These are phyloP conservation scores for Ptilorrhoa leucosticta DNA, from an alignment of 2,113 vertebrate genomes.

Conservation along the genomic window DNA sequence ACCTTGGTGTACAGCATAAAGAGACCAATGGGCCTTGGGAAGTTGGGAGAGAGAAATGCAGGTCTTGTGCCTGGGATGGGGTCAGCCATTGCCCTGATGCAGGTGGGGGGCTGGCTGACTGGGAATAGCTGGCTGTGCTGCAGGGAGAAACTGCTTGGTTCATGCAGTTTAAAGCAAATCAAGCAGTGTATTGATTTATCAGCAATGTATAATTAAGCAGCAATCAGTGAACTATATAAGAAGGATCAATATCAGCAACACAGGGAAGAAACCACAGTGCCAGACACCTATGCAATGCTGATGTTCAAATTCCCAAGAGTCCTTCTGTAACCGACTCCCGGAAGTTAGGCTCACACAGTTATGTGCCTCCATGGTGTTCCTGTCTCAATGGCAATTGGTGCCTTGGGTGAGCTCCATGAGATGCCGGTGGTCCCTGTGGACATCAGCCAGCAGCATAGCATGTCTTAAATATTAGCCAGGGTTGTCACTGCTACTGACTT, in stretches of 20 bases:
- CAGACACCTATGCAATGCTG: background rate
- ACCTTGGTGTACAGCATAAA: background rate
- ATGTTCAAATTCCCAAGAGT: background rate
- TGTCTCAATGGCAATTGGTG: background rate
- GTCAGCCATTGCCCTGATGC: background rate
- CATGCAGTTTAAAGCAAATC: background rate
- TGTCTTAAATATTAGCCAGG: background rate
- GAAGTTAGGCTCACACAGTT: background rate
- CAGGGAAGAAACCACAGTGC: background rate
- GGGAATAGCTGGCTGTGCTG: background rate
- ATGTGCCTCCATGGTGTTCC: background rate
- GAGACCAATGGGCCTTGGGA: background rate
- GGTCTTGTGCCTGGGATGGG: background rate
- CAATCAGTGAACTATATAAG: background rate
- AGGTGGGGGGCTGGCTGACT: background rate
- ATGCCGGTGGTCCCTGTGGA: background rate
- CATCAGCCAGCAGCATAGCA: background rate
- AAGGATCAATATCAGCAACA: background rate
- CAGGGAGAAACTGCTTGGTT: background rate
- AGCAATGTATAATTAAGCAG: background rate
- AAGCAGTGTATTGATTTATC: background rate
- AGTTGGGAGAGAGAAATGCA: background rate
- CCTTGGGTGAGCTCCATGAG: fast-evolving
- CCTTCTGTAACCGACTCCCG: background rate
- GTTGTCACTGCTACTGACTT: background rate